phyloP scores from a whole-genome alignment of 2,113 vertebrate species.

The Noctilio leporinus region DNA sequence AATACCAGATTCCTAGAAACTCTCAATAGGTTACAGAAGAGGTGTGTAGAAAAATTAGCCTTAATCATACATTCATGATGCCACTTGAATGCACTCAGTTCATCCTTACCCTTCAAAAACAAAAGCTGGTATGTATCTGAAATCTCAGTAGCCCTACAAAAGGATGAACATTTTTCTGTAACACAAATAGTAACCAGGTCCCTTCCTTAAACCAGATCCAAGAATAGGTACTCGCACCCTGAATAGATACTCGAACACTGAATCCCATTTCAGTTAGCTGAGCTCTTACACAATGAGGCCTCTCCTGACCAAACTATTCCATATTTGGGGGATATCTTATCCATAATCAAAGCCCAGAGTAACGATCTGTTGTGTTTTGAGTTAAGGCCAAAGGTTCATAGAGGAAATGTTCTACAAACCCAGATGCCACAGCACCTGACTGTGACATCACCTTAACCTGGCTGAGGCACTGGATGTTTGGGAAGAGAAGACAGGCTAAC shows the following conservation, averaged over 20 bases:
- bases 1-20: background rate
- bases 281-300: background rate
- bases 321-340: background rate
- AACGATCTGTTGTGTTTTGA: background rate
- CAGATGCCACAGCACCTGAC: background rate
- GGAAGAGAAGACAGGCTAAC: background rate
- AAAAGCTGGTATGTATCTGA: background rate
- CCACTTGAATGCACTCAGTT: background rate
- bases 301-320: background rate
- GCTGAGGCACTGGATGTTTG: background rate
- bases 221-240: background rate
- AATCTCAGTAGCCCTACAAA: background rate
- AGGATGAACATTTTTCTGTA: background rate
- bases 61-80: background rate
- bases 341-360: background rate
- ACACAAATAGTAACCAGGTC: background rate
- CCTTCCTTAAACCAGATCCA: background rate
- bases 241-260: background rate
- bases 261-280: background rate
- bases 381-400: background rate
- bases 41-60: background rate
- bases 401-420: background rate
- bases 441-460: background rate
- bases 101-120: background rate
- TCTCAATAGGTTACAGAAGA: background rate